Conservation (phyloP, 2,113 vertebrate species). For the Oreamnos americanus region DNA sequence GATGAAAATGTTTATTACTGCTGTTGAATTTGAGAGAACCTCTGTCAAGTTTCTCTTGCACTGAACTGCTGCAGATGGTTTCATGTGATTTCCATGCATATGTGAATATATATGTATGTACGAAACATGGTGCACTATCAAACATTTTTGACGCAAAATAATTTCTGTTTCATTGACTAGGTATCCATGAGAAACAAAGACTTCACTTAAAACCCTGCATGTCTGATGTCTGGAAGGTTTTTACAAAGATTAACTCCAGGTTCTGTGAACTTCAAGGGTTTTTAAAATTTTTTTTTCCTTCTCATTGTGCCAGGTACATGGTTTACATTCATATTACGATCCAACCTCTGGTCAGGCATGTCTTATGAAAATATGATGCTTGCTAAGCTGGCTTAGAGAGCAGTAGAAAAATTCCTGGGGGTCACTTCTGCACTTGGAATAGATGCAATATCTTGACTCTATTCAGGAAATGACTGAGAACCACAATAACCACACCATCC, state of each 20-base stretch:
- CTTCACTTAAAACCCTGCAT: not conserved
- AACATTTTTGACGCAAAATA: not conserved
- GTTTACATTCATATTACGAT: not conserved
- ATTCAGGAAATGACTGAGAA: not conserved
- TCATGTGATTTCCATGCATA: not conserved
- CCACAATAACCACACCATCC: not conserved
- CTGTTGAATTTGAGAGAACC: not conserved
- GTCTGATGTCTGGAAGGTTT: not conserved
- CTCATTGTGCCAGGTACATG: no score
- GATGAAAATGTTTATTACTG: not conserved
- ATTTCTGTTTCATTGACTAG: not conserved
- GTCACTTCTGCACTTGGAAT: not conserved
- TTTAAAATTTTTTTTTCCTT: not conserved
- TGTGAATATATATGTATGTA: not conserved
- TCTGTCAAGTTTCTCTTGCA: not conserved
- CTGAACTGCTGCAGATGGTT: not conserved
- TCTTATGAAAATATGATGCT: not conserved
- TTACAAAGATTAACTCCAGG: not conserved
- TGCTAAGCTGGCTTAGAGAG: not conserved
- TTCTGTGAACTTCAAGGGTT: not conserved
- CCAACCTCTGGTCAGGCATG: not conserved
- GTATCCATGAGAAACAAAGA: not conserved
- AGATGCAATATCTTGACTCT: not conserved
- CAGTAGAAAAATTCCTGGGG: not conserved
- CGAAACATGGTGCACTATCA: not conserved